Evolutionary conservation across 1,140 invertebrate species (phyloP), one percentile per base, ranked within the genome.

Genomic region (Limonius californicus): DNA sequence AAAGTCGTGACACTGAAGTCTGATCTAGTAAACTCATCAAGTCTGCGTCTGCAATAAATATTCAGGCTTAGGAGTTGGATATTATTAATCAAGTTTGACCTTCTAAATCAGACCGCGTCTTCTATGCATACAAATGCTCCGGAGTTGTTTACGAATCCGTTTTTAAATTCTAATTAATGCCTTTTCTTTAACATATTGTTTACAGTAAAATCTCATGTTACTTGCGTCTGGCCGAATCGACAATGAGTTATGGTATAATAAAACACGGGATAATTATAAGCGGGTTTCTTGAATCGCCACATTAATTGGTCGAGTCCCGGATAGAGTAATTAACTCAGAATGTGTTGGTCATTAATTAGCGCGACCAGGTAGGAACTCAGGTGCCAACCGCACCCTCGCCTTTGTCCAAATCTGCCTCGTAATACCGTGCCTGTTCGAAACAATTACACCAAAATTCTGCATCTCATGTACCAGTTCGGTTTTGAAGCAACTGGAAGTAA

Each of bases 331-430:
- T 72, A 70, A 72, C 67, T 60, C 61, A 62, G 67, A 70, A 70
- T 72, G 70, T 72, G 70, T 70, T 66, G 65, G 70, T 68, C 67
- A 69, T 68, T 72, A 72, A 72, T 72, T 72, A 72, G 63, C 64
- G 60, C 57, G 59, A 57, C 42, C 68, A 70, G 68, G 68, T 66
- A 70, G 57, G 43, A 32, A 27, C 27, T 59, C 64, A 63, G 66
- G 63, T 68, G 66, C 59, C 54, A 61, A 63, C 63, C 63, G 63
- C 63, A 63, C 63, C 66, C 63, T 65, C 14, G 55, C 39, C 63
- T 60, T 68, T 68, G 64, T 68, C 60, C 60, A 57, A 65, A 65
- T 68, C 58, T 68, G 66, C 66, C 47, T 45, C 42, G 66, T 68
- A 68, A 68, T 60, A 60, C 58, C 42, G 45, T 57, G 47, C 54